Evolutionary conservation across 2,888 invertebrate species (phyloP), one percentile per base, ranked within the genome.

Genomic region (Limnephilus auricula): DNA sequence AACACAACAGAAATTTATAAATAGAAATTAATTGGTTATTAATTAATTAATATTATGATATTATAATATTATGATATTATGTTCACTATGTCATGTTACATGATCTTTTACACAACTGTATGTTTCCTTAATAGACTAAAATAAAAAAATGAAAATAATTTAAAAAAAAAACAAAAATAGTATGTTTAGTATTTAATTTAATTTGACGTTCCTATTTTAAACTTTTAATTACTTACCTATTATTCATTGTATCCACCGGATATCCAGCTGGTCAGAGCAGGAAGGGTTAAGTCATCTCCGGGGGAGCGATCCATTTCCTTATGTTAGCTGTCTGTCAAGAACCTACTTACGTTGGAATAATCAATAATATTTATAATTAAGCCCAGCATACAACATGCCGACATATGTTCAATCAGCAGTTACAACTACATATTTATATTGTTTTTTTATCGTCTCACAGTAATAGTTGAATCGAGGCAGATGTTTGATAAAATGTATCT

Each of bases 181-280:
- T 45, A 40, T 40, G 40, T 40, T 13, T 40, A 45, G 15, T 45
- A 45, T 45, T 45, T 45, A 13, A 45, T 45, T 45, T 45, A 25
- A 18, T 65, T 18, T 25, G 65, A 9, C 9, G 25, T 25, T 65
- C 9, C 25, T 9, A 65, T n/a, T 65, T 65, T 6, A 65, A 9
- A 25, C 5, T 25, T 65, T n/a, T 65, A n/a, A 65, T n/a, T 65
- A 65, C 65, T n/a, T 65, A 65, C 65, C 65, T 65, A 9, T 4
- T 9, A 9, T 25, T 32, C 80, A 30, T 30, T 32, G 32, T 15
- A 32, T 80, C 80, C n/a, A 30, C 78, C 87, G 87, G 87, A 88
- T 87, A 87, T 78, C 87, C 87, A 88, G 87, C 87, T 88, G 87
- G 32, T 88, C 25, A 34, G 34, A 78, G 78, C n/a, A 32, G 78